These are phyloP conservation scores for Hydropotes inermis DNA, from an alignment of 2,113 vertebrate species.

Conservation along the genomic window DNA sequence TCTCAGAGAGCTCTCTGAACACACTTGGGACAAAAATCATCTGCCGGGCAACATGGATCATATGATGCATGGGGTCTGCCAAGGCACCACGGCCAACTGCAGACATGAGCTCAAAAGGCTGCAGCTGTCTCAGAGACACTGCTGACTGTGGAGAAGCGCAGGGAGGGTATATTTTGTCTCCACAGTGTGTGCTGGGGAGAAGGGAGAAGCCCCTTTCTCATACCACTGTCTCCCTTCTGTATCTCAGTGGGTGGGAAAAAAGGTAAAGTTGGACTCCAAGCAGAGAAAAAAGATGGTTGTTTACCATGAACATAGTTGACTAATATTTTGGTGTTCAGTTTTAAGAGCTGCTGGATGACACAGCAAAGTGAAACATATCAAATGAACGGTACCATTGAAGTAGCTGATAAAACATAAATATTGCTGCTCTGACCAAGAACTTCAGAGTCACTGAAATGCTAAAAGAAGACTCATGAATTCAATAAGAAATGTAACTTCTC, in stretches of 20 bases:
- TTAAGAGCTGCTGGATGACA: background rate
- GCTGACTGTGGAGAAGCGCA: rapidly evolving
- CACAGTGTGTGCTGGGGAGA: background rate
- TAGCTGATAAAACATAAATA: background rate
- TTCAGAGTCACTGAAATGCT: background rate
- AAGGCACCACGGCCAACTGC: background rate
- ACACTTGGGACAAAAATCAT: background rate
- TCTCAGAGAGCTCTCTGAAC: background rate
- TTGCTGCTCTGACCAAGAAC: background rate
- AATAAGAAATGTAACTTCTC: background rate
- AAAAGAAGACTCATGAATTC: background rate
- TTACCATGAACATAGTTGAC: background rate
- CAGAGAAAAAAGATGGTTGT: background rate
- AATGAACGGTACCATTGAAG: background rate
- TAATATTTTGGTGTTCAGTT: background rate
- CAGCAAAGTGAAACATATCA: background rate
- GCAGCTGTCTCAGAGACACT: conserved; percentile 2
- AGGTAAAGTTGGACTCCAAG: background rate
- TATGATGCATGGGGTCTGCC: background rate
- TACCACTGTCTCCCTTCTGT: background rate
- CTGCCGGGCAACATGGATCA: background rate
- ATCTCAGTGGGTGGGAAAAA: background rate
- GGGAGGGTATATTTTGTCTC: rapidly evolving
- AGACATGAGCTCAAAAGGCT: background rate
- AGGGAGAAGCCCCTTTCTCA: background rate